Evolutionary conservation across 2,797 vertebrate genomes (phyloP), one percentile per base, ranked within the genome.

Genomic region (Paramormyrops hopkinsi): DNA sequence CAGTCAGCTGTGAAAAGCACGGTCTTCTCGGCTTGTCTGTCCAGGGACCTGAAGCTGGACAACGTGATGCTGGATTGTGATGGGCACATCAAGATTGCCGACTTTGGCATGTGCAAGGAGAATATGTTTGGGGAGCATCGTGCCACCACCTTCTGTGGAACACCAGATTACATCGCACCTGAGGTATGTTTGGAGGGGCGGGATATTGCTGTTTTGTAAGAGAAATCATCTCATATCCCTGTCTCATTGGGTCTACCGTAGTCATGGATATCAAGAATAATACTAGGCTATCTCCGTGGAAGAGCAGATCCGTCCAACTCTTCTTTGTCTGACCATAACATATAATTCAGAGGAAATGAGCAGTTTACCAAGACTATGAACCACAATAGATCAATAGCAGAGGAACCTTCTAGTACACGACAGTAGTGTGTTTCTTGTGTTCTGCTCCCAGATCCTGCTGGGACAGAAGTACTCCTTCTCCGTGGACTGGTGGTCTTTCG

Each of bases 401-500:
- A 73, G 65, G 29, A 73, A 29, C 65, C 29, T 14, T 37, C 65
- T 73, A 37, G 65, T 37, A 73, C 29, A 33, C 33, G 29, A 73
- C 65, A 14, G 29, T 73, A 73, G 25, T 5, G 65, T 73, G 2
- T 29, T 44, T 14, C 41, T 22, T 84, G 8, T 51, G 19, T 25
- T 41, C 88, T 62, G 44, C 51, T 89, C 82, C 88, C 90, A 99
- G 98, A 99, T 99, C 93, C 94, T 99, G 87, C 95, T 97, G 22
- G 99, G 99, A 19, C 95, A 97, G 91, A 97, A 97, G 91, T 99
- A 99, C 94, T 97, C 97, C 0, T 99, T 99, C 95, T 99, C 99
- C 0, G 98, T 99, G 91, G 99, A 99, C 96, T 99, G 98, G 98
- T 99, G 99, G 99, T 99, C 99, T 0, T 99, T 99, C 0, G 99